Base-by-base conservation (phyloP, 2,888 invertebrate species). In the Conomelus anceps region DNA sequence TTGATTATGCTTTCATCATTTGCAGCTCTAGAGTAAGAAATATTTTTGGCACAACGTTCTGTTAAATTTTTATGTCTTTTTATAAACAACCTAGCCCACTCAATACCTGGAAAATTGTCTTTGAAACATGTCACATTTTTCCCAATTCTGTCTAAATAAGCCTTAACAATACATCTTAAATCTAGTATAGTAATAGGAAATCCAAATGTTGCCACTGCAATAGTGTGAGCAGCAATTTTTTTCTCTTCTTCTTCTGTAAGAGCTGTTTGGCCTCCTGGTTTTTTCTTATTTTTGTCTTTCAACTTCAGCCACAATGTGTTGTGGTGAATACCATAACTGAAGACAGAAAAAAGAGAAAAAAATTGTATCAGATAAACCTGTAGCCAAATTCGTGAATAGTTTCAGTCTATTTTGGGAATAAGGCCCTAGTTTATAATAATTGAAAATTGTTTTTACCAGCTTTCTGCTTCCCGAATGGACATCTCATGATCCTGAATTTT, bases 401-500 rank as follows among this genome's bases (percentile, higher is more conserved):
- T 85, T 23, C 85, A 85, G 85, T 85, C n/a, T 9, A 85, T 85
- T 85, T 85, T 85, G 23, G 85, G 85, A 85, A 22, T 85, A 85
- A 11, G 7, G 7, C 13, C 85, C 3, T 85, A 85, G 85, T 85
- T 85, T 85, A 9, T 23, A 85, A 85, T 85, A 85, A 85, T 85
- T 85, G 22, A 22, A 85, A 85, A 22, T 85, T 85, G 85, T 85
- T 85, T 9, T 85, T 85, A 85, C 85, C 85, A 17, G 85, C 85
- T 85, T 85, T 85, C 85, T 85, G 85, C 85, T 85, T 85, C 85
- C n/a, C 85, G n/a, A 22, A 85, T 85, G n/a, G 85, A 17, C 85
- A 85, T 22, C 7, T 85, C 85, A 85, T 85, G 85, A 3, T 85
- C 85, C 85, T 88, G 88, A 13, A 88, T 22, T 88, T 22, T n/a